Base-by-base conservation (phyloP, 2,888 invertebrate species). In the Prenolepis imparis region DNA sequence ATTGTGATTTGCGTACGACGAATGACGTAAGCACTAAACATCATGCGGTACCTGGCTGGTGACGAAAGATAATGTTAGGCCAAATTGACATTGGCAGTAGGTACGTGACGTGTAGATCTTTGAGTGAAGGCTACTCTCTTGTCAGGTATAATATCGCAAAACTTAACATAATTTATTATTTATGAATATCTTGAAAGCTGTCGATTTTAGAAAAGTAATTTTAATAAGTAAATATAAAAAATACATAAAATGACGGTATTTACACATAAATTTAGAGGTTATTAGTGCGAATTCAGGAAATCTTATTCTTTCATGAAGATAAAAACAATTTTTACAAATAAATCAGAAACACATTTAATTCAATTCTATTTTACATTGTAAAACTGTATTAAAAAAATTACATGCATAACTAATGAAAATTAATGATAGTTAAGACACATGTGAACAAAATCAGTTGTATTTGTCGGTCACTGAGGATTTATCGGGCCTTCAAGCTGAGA, bases 51-150 rank as follows among this genome's bases (percentile, higher is more conserved):
- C 15, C 66, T 28, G 68, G 18, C 28, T 39, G 55, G 36, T 67
- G 73, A 77, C 73, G 81, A 85, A 82, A 78, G 57, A 28, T 21
- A 57, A 82, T 41, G 48, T 64, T 77, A 84, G 75, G 83, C 82
- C 61, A 86, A 83, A 84, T 57, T 89, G 87, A 88, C 89, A 88
- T 88, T 89, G 88, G 85, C 87, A 89, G 70, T 89, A 36, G 36
- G 4, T 36, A 87, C 66, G 52, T 81, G 80, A 84, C 82, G 86
- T 57, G 82, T 41, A 61, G 68, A 66, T 81, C 83, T 84, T 88
- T 85, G 87, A 85, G 21, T 63, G 32, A 83, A 87, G 84, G 83
- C 85, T 84, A 85, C 61, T 78, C 72, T 61, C 72, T 61, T 61
- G 59, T 73, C 48, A 57, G 18, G 41, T 32, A 57, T 68, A 68